These are phyloP conservation scores for Seriola aureovittata DNA, from an alignment of 2,113 vertebrate species.

Conservation along the genomic window DNA sequence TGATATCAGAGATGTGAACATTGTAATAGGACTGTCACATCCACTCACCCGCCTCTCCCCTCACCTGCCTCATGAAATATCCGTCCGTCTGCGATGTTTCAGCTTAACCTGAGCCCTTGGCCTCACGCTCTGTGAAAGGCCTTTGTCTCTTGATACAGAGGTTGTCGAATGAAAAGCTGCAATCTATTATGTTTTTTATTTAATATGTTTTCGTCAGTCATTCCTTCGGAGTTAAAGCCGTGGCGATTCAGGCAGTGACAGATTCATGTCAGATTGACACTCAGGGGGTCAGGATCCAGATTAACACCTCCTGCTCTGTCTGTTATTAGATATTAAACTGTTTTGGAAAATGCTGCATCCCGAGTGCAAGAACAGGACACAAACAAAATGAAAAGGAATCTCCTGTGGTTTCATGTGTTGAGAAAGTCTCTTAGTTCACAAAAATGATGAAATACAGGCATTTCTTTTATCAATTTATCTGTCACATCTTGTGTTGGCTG, in stretches of 20 bases:
- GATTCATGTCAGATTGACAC: conserved; percentile 52
- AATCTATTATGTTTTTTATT: conserved; percentile 43
- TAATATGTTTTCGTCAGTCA: conserved; percentile 44
- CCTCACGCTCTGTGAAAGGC: conserved; percentile 11
- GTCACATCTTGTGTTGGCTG: conserved; percentile 36
- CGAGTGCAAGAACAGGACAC: background rate
- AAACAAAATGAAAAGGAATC: conserved; percentile 45
- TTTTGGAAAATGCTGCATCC: conserved; percentile 29
- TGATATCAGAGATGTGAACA: conserved; percentile 85
- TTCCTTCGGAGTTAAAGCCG: conserved; percentile 23
- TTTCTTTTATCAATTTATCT: conserved; percentile 43
- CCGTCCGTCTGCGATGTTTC: conserved; percentile 73
- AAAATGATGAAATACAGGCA: conserved; percentile 19
- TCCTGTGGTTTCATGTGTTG: conserved; percentile 48
- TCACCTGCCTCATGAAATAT: conserved; percentile 82
- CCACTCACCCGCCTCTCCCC: conserved; percentile 47
- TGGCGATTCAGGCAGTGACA: conserved; percentile 38
- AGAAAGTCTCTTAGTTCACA: conserved; percentile 7
- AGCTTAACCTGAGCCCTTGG: background rate
- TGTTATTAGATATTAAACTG: conserved; percentile 64
- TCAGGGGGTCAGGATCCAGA: conserved; percentile 52
- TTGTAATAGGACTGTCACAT: conserved; percentile 86
- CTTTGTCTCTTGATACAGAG: conserved; percentile 23
- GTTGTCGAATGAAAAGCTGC: conserved; percentile 12
- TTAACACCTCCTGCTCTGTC: conserved; percentile 47